Conservation (phyloP, 2,888 invertebrate genomes). For the Dasysyrphus tricinctus region DNA sequence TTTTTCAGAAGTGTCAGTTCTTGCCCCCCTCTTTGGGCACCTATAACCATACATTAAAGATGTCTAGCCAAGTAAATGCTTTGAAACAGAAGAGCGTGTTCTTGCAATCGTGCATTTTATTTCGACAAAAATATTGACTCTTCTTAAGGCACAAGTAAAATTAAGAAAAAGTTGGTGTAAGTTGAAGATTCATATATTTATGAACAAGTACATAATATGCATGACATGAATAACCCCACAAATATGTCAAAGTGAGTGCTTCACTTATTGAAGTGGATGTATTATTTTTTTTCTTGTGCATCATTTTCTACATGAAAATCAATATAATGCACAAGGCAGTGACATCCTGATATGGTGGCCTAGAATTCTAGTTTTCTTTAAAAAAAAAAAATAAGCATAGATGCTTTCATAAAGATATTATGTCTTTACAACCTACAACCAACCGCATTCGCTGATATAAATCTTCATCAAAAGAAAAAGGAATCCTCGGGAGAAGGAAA, state of each 20-base stretch:
- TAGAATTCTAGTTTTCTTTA: conserved; percentile 39
- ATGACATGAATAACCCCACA: conserved; percentile 27
- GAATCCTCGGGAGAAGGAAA: background rate
- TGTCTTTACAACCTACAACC: background rate
- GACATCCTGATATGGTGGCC: conserved; percentile 23
- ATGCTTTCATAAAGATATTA: background rate
- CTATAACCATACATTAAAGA: too few species aligned
- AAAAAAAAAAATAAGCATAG: background rate
- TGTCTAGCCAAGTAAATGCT: too few species aligned
- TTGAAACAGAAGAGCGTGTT: too few species aligned
- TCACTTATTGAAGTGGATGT: conserved; percentile 14
- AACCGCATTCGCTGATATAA: background rate
- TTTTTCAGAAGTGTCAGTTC: too few species aligned
- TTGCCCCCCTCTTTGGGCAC: too few species aligned
- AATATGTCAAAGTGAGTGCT: conserved; percentile 38
- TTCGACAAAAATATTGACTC: too few species aligned
- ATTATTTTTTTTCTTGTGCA: background rate
- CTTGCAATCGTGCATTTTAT: too few species aligned
- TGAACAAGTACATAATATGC: background rate
- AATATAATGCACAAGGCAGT: conserved; percentile 30
- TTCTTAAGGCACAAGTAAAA: too few species aligned
- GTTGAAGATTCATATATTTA: background rate
- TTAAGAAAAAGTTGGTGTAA: background rate
- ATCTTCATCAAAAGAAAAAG: background rate
- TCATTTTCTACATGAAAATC: conserved; percentile 21